Evolutionary conservation across 1,140 invertebrate species (phyloP).

Genomic region (Phocides pigmalion): DNA sequence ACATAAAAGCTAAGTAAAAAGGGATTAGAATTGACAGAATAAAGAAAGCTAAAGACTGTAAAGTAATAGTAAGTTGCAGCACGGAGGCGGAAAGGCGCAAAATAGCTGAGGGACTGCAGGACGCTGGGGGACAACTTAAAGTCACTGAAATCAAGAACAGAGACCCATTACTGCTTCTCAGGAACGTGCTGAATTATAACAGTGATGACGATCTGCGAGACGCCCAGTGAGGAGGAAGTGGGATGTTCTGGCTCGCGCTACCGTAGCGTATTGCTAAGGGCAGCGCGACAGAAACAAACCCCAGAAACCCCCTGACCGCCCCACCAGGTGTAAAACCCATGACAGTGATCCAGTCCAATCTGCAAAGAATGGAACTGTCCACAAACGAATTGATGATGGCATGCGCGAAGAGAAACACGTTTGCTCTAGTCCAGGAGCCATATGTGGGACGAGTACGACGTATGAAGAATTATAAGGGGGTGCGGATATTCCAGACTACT

Average conservation of each 20-base stretch:
- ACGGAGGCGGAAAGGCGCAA: slow-evolving; percentile 19
- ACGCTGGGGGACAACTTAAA: neutral
- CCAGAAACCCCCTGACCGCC: neutral
- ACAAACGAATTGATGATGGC: slow-evolving; percentile 22
- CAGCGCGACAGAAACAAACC: neutral
- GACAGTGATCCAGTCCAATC: slow-evolving; percentile 25
- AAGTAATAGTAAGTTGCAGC: slow-evolving; percentile 35
- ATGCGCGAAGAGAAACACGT: neutral
- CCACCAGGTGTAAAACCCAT: neutral
- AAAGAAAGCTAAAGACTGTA: slow-evolving; percentile 34
- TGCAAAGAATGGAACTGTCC: slow-evolving; percentile 31
- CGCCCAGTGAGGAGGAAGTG: neutral
- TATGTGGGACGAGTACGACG: neutral
- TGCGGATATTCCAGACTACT: neutral
- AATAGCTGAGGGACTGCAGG: slow-evolving; percentile 1
- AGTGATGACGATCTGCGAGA: too few relatives aligned
- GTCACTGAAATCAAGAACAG: slow-evolving; percentile 30
- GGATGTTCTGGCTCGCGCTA: neutral
- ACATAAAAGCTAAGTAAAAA: slow-evolving; percentile 21
- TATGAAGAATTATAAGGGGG: slow-evolving; percentile 1
- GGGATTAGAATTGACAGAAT: slow-evolving; percentile 24
- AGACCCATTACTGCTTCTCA: slow-evolving; percentile 19
- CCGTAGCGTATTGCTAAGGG: slow-evolving; percentile 7
- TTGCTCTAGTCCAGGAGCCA: neutral
- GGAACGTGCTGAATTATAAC: neutral